Conservation (phyloP, 2,113 vertebrate genomes). For the Spizaetus ornatus region DNA sequence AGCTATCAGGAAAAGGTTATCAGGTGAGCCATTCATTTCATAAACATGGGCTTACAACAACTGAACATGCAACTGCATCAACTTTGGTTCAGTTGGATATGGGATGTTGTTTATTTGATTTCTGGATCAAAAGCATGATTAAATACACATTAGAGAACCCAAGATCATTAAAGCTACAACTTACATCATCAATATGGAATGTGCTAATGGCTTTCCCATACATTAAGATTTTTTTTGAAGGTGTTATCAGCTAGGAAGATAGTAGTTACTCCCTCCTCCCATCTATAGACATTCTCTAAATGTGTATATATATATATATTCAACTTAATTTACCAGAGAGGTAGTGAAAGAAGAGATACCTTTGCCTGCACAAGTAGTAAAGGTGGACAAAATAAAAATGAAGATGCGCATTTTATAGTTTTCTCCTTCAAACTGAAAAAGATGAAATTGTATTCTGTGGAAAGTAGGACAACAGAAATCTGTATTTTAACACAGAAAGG, state of each 20-base stretch:
- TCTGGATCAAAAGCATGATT: neutral
- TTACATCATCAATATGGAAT: neutral
- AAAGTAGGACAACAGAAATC: neutral
- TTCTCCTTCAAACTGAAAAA: neutral
- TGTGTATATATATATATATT: too few relatives aligned
- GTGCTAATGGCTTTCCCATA: neutral
- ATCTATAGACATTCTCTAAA: neutral
- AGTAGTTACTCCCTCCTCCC: neutral
- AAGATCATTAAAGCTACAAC: neutral
- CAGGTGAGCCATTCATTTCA: neutral
- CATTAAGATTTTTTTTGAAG: neutral
- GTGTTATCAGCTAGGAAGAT: neutral
- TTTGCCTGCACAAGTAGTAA: neutral
- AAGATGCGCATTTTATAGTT: neutral
- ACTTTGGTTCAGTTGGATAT: neutral
- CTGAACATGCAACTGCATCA: neutral
- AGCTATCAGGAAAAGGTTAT: slow-evolving; percentile 12
- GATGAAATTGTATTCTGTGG: neutral
- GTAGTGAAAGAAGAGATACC: neutral
- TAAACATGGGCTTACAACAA: neutral
- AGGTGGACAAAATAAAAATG: neutral
- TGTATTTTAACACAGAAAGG: slow-evolving; percentile 12
- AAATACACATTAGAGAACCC: neutral
- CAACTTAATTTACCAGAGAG: neutral
- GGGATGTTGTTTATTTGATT: neutral